Percentiles rank a stretch among this genome's conserved stretches.
phyloP scores from a whole-genome alignment of 2,888 invertebrate species.

The Calameuta idolon region DNA sequence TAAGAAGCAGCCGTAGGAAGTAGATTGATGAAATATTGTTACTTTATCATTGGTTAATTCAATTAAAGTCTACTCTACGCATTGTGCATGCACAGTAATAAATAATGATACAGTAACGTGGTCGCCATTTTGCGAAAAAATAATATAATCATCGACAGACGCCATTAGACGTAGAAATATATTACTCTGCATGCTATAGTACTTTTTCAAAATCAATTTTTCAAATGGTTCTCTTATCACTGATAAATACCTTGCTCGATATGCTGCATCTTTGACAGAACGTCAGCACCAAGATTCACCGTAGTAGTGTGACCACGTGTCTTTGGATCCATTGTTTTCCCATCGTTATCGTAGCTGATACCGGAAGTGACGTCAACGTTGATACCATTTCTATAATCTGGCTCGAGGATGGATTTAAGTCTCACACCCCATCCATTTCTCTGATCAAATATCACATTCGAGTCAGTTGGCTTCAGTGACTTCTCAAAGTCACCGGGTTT shows the following conservation, averaged over 20 bases:
- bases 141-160: background rate
- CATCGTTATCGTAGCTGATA: slow-evolving; percentile 11
- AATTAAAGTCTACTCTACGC: slow-evolving; percentile 9
- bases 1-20: slow-evolving; percentile 3
- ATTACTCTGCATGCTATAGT: background rate
- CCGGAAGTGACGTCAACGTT: slow-evolving; percentile 3
- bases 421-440: slow-evolving; percentile 20
- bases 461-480: background rate
- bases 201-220: background rate
- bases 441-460: background rate
- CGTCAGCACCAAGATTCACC: slow-evolving; percentile 43
- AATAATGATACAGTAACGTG: background rate
- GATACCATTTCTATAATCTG: slow-evolving; percentile 11
- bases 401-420: slow-evolving; percentile 20
- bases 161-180: background rate
- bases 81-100: background rate
- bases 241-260: slow-evolving; percentile 19
- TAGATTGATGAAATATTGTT: slow-evolving; percentile 4
- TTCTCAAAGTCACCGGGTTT: background rate
- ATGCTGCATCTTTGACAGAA: slow-evolving; percentile 18
- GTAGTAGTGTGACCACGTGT: slow-evolving; percentile 48
- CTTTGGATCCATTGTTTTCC: slow-evolving; percentile 28
- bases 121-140: background rate
- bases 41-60: background rate
- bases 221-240: background rate